A percentile compares a stretch with the other conserved stretches of the same genome.
These are phyloP conservation scores for Carassius gibelio DNA, from an alignment of 2,113 vertebrate genomes.

Conservation along the genomic window DNA sequence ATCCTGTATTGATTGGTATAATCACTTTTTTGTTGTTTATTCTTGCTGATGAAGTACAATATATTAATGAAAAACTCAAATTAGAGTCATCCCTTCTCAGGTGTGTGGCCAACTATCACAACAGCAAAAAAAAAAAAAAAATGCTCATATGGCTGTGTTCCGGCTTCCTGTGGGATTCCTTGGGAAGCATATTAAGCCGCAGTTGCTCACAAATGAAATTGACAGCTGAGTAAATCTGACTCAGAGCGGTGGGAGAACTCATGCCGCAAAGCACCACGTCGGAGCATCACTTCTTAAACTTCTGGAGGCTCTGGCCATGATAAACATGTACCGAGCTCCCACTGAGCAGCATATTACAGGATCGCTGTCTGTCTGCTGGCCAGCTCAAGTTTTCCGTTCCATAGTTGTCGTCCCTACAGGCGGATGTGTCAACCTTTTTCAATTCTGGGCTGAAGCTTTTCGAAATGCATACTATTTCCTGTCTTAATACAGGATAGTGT, in stretches of 20 bases:
- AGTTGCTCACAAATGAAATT: conserved; percentile 38
- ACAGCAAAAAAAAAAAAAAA: neutral
- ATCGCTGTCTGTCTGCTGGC: conserved; percentile 19
- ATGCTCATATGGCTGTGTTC: neutral
- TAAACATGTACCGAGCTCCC: conserved; percentile 39
- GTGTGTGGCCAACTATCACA: neutral
- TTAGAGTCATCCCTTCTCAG: neutral
- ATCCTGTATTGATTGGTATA: neutral
- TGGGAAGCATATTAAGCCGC: conserved; percentile 15
- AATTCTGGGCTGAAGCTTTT: conserved; percentile 2
- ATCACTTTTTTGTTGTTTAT: neutral
- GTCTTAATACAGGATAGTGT: neutral
- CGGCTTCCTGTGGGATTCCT: conserved; percentile 10
- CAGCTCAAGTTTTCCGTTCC: no score
- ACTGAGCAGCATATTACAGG: conserved; percentile 33
- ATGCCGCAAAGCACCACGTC: conserved; percentile 35
- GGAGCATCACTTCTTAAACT: conserved; percentile 45
- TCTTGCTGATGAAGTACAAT: neutral
- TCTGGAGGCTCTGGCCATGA: conserved; percentile 13
- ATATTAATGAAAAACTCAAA: neutral
- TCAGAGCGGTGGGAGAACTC: conserved; percentile 29
- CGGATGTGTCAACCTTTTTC: conserved; percentile 22
- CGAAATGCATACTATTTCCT: neutral
- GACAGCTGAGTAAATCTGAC: conserved; percentile 44
- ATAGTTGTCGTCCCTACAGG: neutral